These are phyloP conservation scores for Mobula hypostoma DNA, from an alignment of 2,113 vertebrate species.

Conservation along the genomic window DNA sequence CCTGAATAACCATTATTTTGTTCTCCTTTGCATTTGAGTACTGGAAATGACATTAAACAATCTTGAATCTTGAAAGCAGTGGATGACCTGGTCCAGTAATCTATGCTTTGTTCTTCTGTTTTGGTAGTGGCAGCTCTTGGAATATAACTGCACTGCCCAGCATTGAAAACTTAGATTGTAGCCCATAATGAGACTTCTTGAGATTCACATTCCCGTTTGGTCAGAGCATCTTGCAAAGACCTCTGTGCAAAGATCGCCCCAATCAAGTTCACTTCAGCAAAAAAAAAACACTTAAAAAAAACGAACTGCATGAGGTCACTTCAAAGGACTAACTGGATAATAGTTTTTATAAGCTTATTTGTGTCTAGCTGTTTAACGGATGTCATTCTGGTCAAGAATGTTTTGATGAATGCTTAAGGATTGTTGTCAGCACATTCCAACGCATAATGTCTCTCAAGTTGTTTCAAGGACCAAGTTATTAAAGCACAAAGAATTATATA, in stretches of 20 bases:
- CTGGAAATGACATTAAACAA: too few species aligned
- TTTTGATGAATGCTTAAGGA: not conserved
- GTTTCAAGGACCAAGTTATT: not conserved
- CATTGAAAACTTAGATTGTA: not conserved
- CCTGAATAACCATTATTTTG: too few species aligned
- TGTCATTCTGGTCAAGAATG: not conserved
- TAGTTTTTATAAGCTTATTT: constrained; percentile 21
- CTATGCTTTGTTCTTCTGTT: not conserved
- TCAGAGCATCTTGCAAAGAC: not conserved
- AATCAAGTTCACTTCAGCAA: constrained; percentile 1
- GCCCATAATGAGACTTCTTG: not conserved
- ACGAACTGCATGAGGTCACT: constrained; percentile 14
- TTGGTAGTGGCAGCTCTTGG: too few species aligned
- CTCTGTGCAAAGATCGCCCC: not conserved
- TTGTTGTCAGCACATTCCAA: not conserved
- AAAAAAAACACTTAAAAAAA: not conserved
- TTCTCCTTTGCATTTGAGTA: too few species aligned
- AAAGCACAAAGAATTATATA: not conserved
- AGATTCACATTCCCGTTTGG: not conserved
- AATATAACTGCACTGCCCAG: not conserved
- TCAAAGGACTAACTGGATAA: constrained; percentile 20
- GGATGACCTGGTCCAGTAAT: not conserved
- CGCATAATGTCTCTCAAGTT: not conserved
- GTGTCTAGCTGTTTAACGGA: constrained; percentile 2
- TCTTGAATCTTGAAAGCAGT: too few species aligned